Percentiles rank a stretch among this genome's conserved stretches.
Evolutionary conservation across 2,888 invertebrate species (phyloP).

Genomic region (Globia sparganii): DNA sequence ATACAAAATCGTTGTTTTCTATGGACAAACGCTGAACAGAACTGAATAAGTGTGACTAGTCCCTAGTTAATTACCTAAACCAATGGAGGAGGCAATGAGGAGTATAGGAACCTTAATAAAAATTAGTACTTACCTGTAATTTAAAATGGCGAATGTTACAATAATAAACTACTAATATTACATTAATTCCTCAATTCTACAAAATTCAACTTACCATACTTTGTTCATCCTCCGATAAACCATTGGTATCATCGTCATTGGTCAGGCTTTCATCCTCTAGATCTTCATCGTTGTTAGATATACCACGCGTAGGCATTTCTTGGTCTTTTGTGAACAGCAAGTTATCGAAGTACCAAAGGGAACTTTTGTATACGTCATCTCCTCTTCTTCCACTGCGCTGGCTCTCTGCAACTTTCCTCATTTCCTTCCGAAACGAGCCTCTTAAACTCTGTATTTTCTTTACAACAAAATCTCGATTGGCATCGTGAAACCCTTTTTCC

Average conservation of each 20-base stretch:
- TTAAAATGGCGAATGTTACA: neutral
- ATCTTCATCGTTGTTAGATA: neutral
- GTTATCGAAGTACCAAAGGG: conserved; percentile 19
- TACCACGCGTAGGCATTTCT: neutral
- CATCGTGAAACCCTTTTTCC: conserved; percentile 10
- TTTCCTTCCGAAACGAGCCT: conserved; percentile 18
- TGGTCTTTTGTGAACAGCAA: conserved; percentile 15
- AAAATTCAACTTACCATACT: neutral
- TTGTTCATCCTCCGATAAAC: conserved; percentile 3
- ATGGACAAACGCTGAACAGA: too few relatives aligned
- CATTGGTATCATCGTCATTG: neutral
- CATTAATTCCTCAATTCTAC: neutral
- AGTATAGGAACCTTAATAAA: neutral
- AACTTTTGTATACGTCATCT: conserved; percentile 10
- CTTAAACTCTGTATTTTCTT: conserved; percentile 25
- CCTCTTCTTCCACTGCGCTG: conserved; percentile 1
- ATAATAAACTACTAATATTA: neutral
- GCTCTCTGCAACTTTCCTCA: conserved; percentile 7
- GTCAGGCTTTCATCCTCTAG: neutral
- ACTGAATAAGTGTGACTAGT: too few relatives aligned
- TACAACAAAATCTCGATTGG: conserved; percentile 22
- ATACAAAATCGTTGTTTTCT: too few relatives aligned
- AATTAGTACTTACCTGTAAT: neutral
- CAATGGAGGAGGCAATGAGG: too few relatives aligned
- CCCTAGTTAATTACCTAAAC: too few relatives aligned